Evolutionary conservation across 2,797 vertebrate species (phyloP).

Genomic region (Hoplostethus mediterraneus): DNA sequence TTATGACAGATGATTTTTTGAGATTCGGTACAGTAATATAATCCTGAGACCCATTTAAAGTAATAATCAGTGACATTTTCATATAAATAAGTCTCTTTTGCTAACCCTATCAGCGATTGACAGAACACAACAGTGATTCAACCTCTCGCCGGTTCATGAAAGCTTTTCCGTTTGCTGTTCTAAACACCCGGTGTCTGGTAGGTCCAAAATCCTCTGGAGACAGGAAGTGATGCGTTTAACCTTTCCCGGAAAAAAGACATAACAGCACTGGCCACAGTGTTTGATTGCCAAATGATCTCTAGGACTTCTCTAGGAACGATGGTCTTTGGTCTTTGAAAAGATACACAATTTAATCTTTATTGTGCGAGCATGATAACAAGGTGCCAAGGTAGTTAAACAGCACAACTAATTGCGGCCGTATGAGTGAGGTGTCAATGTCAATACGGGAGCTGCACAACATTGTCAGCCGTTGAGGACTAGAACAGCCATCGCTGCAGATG

Average conservation of each 20-base stretch:
- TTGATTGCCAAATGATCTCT: background rate
- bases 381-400: constrained; percentile 18
- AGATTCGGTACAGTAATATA: background rate
- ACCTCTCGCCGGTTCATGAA: too few relatives aligned
- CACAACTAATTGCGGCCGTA: constrained; percentile 36
- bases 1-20: background rate
- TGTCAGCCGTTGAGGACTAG: constrained; percentile 28
- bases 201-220: too few relatives aligned
- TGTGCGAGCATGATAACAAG: constrained; percentile 19
- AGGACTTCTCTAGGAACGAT: too few relatives aligned
- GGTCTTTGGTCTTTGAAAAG: background rate
- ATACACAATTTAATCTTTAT: background rate
- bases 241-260: too few relatives aligned
- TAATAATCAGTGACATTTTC: too few relatives aligned
- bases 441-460: constrained; percentile 18
- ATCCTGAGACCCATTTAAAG: background rate
- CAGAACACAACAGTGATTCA: too few relatives aligned
- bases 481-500: constrained; percentile 62
- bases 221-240: too few relatives aligned
- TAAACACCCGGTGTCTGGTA: too few relatives aligned
- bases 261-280: background rate
- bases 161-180: too few relatives aligned
- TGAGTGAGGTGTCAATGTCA: constrained; percentile 49
- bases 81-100: too few relatives aligned
- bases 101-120: too few relatives aligned